Conservation (phyloP, 2,888 invertebrate genomes). For the Drosophila trichaetosa region DNA sequence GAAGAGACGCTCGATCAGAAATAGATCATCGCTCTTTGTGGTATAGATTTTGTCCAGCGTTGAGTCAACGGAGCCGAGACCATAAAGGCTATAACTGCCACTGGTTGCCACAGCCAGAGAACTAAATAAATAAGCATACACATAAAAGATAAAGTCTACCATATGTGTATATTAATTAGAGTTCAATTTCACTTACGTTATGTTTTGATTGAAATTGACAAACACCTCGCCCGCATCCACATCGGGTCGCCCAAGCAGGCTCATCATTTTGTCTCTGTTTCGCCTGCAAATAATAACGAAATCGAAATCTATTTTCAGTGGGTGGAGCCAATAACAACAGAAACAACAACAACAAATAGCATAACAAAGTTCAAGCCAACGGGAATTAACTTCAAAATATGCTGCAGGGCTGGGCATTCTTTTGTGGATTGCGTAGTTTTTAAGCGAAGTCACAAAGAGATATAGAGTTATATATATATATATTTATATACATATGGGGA, state of each 20-base stretch:
- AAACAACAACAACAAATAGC: conserved; percentile 1
- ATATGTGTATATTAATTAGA: not conserved
- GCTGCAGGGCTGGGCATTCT: conserved; percentile 28
- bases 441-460: conserved; percentile 59
- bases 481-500: conserved; percentile 57
- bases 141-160: not conserved
- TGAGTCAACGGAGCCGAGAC: conserved; percentile 91
- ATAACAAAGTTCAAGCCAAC: conserved; percentile 24
- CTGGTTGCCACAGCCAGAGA: conserved; percentile 97
- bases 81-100: conserved; percentile 95
- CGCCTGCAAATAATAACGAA: conserved; percentile 24
- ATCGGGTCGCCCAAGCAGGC: conserved; percentile 83
- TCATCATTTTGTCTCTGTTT: conserved; percentile 74
- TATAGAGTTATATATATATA: not conserved
- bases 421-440: conserved; percentile 41
- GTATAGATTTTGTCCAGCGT: conserved; percentile 95
- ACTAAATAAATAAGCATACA: conserved; percentile 79
- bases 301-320: conserved; percentile 17
- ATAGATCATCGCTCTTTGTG: conserved; percentile 93
- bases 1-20: conserved; percentile 97
- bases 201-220: conserved; percentile 99
- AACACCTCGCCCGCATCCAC: conserved; percentile 92
- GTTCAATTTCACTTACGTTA: conserved; percentile 92
- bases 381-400: conserved; percentile 47
- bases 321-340: conserved; percentile 14